A percentile compares a stretch with the other conserved stretches of the same genome.
These are phyloP conservation scores for Yoshiicerus persimilis DNA, from an alignment of 1,140 invertebrate species.

Conservation along the genomic window DNA sequence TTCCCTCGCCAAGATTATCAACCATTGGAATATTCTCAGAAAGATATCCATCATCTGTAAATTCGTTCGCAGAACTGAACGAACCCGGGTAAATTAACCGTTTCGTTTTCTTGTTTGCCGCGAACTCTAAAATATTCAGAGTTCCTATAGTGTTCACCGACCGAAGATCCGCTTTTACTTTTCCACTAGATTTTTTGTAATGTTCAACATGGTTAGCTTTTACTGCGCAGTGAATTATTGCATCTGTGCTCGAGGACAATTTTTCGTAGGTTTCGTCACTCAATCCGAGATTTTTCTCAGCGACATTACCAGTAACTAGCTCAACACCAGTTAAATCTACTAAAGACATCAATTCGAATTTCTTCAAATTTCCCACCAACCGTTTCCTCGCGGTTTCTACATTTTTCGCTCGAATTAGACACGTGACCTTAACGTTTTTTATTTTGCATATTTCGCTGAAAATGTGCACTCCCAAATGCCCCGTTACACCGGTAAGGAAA, in stretches of 20 bases:
- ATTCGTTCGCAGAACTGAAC: neutral
- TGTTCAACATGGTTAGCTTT: slow-evolving; percentile 27
- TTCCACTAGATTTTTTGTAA: neutral
- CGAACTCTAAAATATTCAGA: neutral
- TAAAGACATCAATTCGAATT: neutral
- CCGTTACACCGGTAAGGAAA: slow-evolving; percentile 19
- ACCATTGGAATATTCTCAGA: neutral
- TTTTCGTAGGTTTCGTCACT: neutral
- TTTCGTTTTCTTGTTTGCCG: neutral
- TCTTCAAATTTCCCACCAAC: neutral
- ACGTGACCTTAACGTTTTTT: neutral
- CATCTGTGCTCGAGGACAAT: neutral
- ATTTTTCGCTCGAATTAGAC: neutral
- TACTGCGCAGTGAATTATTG: slow-evolving; percentile 10
- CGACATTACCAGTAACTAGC: neutral
- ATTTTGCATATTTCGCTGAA: neutral
- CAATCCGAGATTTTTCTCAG: neutral
- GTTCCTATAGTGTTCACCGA: slow-evolving; percentile 12
- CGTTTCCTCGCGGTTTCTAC: neutral
- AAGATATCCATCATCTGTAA: neutral
- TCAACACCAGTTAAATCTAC: neutral
- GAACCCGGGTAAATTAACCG: neutral
- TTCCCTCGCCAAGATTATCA: neutral
- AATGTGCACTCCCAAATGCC: neutral
- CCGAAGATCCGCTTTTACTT: neutral